Percentiles rank a stretch among this genome's conserved stretches.
phyloP scores from a whole-genome alignment of 2,797 vertebrate species.

The Sphenodon punctatus region DNA sequence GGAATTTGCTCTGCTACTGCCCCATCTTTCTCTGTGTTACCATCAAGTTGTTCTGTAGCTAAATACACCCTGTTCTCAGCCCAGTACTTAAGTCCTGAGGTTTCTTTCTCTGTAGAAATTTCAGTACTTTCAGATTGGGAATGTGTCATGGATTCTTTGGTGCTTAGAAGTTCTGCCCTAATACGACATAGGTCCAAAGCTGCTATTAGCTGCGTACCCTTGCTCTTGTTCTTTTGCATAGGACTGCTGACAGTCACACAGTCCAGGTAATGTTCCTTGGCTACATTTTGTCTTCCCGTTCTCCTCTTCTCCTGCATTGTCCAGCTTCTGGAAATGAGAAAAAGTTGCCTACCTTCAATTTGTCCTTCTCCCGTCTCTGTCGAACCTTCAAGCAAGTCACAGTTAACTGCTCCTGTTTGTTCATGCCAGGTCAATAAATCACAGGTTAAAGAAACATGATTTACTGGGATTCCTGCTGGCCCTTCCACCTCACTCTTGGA shows the following conservation, averaged over 20 bases:
- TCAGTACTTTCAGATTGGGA: not conserved
- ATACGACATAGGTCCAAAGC: not conserved
- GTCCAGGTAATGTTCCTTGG: not conserved
- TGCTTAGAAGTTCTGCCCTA: not conserved
- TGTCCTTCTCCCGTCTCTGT: fast-evolving
- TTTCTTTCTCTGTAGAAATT: not conserved
- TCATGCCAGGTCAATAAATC: fast-evolving
- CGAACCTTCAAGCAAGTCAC: fast-evolving
- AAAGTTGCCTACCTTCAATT: not conserved
- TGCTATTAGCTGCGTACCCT: not conserved
- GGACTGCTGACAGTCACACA: not conserved
- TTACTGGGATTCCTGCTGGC: not conserved
- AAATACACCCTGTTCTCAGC: not conserved
- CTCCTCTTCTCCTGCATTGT: not conserved
- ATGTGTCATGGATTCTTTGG: fast-evolving
- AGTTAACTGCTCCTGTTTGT: fast-evolving
- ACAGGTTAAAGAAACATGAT: no score
- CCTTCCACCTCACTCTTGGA: fast-evolving
- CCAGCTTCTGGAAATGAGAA: not conserved
- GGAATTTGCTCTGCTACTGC: not conserved
- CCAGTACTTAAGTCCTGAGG: not conserved
- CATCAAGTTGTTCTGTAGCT: not conserved
- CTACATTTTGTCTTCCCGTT: not conserved
- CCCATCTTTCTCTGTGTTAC: not conserved
- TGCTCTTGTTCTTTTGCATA: not conserved